These are phyloP conservation scores for Lasioglossum morio DNA, from an alignment of 2,888 invertebrate species.

Conservation along the genomic window DNA sequence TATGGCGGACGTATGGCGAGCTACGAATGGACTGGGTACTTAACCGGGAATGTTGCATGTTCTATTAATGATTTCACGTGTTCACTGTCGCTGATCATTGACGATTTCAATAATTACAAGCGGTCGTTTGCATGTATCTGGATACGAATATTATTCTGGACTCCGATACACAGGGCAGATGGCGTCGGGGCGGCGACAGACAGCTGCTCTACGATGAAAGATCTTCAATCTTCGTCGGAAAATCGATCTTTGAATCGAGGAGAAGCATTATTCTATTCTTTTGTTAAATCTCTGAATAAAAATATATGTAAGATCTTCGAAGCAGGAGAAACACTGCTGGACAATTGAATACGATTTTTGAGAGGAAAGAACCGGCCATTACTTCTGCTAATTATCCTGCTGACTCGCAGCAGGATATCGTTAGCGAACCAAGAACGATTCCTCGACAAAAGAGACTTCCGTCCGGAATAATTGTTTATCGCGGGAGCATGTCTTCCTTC, in stretches of 20 bases:
- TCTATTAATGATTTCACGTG: constrained; percentile 70
- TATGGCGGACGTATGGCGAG: constrained; percentile 52
- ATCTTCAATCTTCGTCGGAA: background rate
- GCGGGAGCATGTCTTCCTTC: constrained; percentile 55
- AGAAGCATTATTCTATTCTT: background rate
- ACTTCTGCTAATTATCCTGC: background rate
- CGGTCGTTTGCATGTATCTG: constrained; percentile 62
- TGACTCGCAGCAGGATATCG: background rate
- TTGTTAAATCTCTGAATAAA: background rate
- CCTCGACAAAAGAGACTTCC: constrained; percentile 31
- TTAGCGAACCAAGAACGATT: background rate
- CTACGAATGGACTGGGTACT: constrained; percentile 68
- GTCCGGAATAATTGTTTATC: constrained; percentile 42
- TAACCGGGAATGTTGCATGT: constrained; percentile 77
- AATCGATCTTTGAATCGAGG: background rate
- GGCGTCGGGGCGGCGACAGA: constrained; percentile 17
- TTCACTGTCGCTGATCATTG: constrained; percentile 63
- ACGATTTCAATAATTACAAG: constrained; percentile 53
- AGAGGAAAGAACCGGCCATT: background rate
- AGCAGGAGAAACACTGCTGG: background rate
- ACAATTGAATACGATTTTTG: background rate
- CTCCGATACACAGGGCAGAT: constrained; percentile 31
- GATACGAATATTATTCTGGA: constrained; percentile 48
- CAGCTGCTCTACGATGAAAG: constrained; percentile 13
- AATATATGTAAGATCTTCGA: background rate